These are phyloP conservation scores for Chelmon rostratus DNA, from an alignment of 2,797 vertebrate species.

Conservation along the genomic window DNA sequence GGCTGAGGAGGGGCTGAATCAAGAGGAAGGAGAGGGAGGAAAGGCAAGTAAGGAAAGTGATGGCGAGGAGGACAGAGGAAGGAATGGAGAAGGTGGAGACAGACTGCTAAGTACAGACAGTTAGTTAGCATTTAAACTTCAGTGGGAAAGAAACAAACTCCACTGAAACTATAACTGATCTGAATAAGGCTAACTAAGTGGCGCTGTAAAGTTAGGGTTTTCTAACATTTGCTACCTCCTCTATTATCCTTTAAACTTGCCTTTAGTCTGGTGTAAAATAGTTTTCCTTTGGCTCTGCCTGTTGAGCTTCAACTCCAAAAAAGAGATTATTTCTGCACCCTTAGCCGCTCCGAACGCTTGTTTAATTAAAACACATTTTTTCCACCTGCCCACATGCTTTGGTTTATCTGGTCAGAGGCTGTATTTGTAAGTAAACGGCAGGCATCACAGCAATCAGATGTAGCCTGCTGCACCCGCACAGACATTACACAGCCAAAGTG, in stretches of 20 bases:
- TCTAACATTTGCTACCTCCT: neutral
- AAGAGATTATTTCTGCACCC: constrained; percentile 12
- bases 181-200: neutral
- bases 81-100: neutral
- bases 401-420: constrained; percentile 17
- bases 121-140: neutral
- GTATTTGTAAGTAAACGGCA: neutral
- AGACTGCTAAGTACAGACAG: neutral
- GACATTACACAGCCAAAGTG: neutral
- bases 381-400: constrained; percentile 31
- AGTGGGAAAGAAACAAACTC: neutral
- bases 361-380: constrained; percentile 23
- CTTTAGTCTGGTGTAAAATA: constrained; percentile 16
- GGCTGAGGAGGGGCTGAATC: constrained; percentile 22
- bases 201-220: constrained; percentile 3
- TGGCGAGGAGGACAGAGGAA: neutral
- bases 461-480: neutral
- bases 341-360: constrained; percentile 4
- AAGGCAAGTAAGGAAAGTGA: constrained; percentile 2
- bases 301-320: constrained; percentile 11
- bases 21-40: constrained; percentile 36
- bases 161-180: constrained; percentile 1
- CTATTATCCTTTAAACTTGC: neutral
- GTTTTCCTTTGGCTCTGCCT: constrained; percentile 15
- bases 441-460: neutral